Conservation (phyloP, 2,797 vertebrate genomes). For the Rachycentron canadum region DNA sequence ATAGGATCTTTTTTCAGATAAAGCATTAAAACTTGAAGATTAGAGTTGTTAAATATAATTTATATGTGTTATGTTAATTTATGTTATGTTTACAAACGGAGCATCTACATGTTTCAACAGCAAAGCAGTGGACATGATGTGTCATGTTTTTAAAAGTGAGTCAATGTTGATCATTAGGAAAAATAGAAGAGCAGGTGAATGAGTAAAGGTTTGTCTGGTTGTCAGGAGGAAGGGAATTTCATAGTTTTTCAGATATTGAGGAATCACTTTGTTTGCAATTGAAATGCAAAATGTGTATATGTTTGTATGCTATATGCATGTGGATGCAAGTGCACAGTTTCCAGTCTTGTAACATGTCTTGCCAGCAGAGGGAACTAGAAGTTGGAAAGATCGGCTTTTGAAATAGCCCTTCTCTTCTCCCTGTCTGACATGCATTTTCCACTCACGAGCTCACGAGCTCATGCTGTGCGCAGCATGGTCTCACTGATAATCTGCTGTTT, state of each 20-base stretch:
- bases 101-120: no score
- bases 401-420: constrained; percentile 64
- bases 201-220: background rate
- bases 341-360: constrained; percentile 24
- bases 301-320: background rate
- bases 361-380: constrained; percentile 72
- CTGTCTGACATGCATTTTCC: constrained; percentile 65
- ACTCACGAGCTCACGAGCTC: constrained; percentile 48
- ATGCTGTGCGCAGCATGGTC: constrained; percentile 23
- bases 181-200: background rate
- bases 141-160: no score
- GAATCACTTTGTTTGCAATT: background rate
- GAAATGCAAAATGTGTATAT: background rate
- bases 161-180: no score
- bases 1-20: no score
- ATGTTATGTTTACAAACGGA: no score
- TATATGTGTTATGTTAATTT: no score
- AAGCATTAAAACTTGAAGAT: no score
- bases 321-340: constrained; percentile 2
- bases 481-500: constrained; percentile 52
- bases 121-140: no score
- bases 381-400: constrained; percentile 56
- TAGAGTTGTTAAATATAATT: no score
- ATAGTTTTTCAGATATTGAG: background rate
- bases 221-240: background rate